Evolutionary conservation across 1,140 invertebrate species (phyloP), one percentile per base, ranked within the genome.

Genomic region (Heliconius nattereri): DNA sequence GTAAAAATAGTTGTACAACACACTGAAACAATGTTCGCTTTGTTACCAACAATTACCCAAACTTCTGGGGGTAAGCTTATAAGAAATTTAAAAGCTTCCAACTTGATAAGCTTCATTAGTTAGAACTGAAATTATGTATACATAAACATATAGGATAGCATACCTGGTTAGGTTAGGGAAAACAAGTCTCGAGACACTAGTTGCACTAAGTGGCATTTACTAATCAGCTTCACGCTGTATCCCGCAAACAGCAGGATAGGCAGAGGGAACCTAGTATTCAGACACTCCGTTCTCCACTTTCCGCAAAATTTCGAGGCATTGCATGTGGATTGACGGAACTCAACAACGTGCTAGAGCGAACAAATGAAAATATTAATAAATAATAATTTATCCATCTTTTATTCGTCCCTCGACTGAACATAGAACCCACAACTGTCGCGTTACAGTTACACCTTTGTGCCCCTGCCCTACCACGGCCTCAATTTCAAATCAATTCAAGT

Each of bases 41-140:
- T 66, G 60, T 66, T 66, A 16, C 20, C 26, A 66, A 66, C 60
- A 66, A 66, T 29, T 26, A 66, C 6, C 8, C 26, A 29, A 66
- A 66, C 5, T 66, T 66, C 11, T 66, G 60, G 23, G 57, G 60
- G 60, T 26, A 66, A 66, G 60, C 60, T 66, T 29, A 66, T 66
- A 66, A 66, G 60, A 66, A 66, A 66, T 66, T 66, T 66, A 66
- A 66, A 66, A 66, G 60, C 60, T 66, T 29, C 23, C 60, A 66
- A 66, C 60, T 66, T 66, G 23, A 16, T 66, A 66, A 66, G 60
- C 60, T 66, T 29, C 23, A 66, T 66, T 66, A 66, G 60, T 66
- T 16, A 66, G 8, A 66, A 66, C 60, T 66, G 16, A 26, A 66
- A 57, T 57, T 57, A 57, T 57, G 3, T 57, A 57, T 23, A 23